Conservation (phyloP, 2,888 invertebrate genomes). For the Catonia carolina region DNA sequence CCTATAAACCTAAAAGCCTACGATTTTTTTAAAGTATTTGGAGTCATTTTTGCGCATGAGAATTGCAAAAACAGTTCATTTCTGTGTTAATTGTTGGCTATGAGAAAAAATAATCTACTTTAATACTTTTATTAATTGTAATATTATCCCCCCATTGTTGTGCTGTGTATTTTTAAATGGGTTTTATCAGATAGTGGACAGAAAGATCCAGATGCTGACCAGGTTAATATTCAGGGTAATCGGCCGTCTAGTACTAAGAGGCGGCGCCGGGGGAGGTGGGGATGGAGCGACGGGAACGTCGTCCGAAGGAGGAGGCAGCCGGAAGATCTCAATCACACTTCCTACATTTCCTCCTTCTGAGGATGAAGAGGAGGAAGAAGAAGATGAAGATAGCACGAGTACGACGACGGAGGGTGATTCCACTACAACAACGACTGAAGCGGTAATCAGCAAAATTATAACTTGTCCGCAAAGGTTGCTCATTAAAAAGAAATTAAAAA, state of each 20-base stretch:
- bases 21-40: no score
- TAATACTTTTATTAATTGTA: no score
- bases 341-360: slow-evolving; percentile 63
- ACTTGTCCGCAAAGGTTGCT: slow-evolving; percentile 15
- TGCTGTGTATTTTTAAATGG: no score
- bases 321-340: slow-evolving; percentile 55
- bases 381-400: slow-evolving; percentile 38
- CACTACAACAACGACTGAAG: slow-evolving; percentile 19
- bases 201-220: slow-evolving; percentile 67
- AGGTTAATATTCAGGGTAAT: slow-evolving; percentile 66
- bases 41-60: no score
- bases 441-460: slow-evolving; percentile 24
- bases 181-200: slow-evolving; percentile 59
- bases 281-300: slow-evolving; percentile 42
- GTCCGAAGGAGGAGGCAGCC: slow-evolving; percentile 39
- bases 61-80: no score
- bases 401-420: slow-evolving; percentile 24
- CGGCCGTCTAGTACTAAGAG: slow-evolving; percentile 63
- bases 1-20: no score
- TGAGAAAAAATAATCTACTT: no score
- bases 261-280: slow-evolving; percentile 45
- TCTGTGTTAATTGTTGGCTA: no score
- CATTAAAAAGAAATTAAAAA: slow-evolving; percentile 9
- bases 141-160: no score
- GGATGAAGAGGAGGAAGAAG: slow-evolving; percentile 53